Evolutionary conservation across 2,797 vertebrate species (phyloP).

Genomic region (Lates japonicus): DNA sequence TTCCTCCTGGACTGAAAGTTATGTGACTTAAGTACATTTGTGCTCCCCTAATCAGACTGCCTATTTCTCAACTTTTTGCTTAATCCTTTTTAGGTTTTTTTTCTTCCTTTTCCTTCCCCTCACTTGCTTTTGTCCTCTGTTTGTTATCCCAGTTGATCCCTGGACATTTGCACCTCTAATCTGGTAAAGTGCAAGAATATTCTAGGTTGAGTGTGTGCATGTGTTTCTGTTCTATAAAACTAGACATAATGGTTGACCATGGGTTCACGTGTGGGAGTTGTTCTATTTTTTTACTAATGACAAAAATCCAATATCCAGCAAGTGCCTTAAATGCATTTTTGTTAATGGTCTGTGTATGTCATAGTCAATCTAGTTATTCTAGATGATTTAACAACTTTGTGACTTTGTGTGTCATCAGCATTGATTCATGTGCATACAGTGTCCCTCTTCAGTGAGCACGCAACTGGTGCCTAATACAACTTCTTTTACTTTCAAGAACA

Average conservation of each 20-base stretch:
- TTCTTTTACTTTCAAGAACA: neutral
- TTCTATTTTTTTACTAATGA: constrained; percentile 53
- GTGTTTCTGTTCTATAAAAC: constrained; percentile 39
- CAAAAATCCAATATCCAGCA: constrained; percentile 64
- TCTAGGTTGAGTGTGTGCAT: constrained; percentile 3
- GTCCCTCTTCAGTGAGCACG: constrained; percentile 17
- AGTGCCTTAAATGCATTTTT: constrained; percentile 52
- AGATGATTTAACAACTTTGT: constrained; percentile 10
- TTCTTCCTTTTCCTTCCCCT: neutral
- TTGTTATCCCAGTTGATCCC: constrained; percentile 54
- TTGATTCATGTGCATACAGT: constrained; percentile 31
- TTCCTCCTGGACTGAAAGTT: constrained; percentile 29
- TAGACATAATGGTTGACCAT: constrained; percentile 42
- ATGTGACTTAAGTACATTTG: constrained; percentile 34
- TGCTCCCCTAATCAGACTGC: constrained; percentile 31
- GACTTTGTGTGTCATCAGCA: constrained; percentile 13
- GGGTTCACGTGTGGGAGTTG: constrained; percentile 24
- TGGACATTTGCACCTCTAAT: constrained; percentile 19
- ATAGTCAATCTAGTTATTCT: constrained; percentile 16
- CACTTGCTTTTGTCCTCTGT: constrained; percentile 35
- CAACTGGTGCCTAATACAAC: neutral
- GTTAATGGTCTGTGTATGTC: constrained; percentile 54
- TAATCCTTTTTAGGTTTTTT: constrained; percentile 7
- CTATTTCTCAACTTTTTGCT: constrained; percentile 24
- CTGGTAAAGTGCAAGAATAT: constrained; percentile 29